phyloP scores from a whole-genome alignment of 2,888 invertebrate species.

The Agrotis clavis region DNA sequence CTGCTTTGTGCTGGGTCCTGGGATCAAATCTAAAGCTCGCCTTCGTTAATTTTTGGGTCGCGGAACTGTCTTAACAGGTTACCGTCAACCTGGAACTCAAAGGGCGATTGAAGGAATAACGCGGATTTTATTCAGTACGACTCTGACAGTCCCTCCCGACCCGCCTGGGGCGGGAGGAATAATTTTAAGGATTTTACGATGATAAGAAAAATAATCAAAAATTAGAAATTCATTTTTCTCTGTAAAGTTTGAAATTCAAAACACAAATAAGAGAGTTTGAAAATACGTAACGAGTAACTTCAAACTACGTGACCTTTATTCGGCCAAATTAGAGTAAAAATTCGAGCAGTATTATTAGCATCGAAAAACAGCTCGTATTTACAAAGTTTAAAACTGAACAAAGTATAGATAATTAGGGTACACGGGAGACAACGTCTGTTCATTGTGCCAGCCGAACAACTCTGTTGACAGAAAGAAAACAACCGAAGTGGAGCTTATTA shows the following conservation, averaged over 20 bases:
- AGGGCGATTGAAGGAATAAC: no score
- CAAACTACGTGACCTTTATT: conserved; percentile 29
- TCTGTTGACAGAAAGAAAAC: conserved; percentile 37
- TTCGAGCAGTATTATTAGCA: conserved; percentile 58
- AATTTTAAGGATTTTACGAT: no score
- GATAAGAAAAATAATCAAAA: no score
- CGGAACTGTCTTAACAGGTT: no score
- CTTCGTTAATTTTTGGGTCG: no score
- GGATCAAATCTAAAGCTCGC: no score
- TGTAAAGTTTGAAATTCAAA: background rate
- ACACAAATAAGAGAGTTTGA: background rate
- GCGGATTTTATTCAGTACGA: no score
- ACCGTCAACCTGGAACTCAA: no score
- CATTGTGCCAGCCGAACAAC: conserved; percentile 37
- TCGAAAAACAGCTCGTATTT: conserved; percentile 65
- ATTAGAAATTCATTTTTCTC: background rate
- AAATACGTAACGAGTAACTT: conserved; percentile 33
- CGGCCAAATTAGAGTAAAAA: conserved; percentile 43
- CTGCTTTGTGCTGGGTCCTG: no score
- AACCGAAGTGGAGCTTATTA: conserved; percentile 34
- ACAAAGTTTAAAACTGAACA: conserved; percentile 66
- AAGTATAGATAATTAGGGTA: conserved; percentile 65
- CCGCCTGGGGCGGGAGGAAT: no score
- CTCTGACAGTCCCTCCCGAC: no score
- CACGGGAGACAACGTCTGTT: conserved; percentile 53